Evolutionary conservation across 1,140 invertebrate species (phyloP).

Genomic region (Atta colombica): DNA sequence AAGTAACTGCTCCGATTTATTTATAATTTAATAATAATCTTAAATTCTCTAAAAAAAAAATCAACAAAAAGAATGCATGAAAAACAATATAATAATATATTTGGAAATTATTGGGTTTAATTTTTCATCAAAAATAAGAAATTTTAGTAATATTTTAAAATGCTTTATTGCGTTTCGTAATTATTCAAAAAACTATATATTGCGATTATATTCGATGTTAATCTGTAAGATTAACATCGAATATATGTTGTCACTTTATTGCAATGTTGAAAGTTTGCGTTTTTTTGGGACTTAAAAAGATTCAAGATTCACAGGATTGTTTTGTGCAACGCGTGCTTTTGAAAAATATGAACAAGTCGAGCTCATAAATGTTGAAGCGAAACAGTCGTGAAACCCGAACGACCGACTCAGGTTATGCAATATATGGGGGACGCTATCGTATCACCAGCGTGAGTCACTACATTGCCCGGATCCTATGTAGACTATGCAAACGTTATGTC

Average conservation of each 20-base stretch:
- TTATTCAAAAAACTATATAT: background rate
- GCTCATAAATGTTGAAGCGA: constrained; percentile 71
- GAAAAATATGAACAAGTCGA: constrained; percentile 38
- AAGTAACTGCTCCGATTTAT: background rate
- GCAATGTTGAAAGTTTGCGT: background rate
- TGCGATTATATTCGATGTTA: background rate
- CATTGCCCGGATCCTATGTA: constrained; percentile 75
- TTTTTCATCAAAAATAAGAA: background rate
- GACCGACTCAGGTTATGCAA: constrained; percentile 79
- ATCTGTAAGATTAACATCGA: background rate
- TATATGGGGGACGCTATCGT: constrained; percentile 78
- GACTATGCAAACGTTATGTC: constrained; percentile 39
- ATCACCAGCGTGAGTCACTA: constrained; percentile 79
- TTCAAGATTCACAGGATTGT: background rate
- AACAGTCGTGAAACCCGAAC: constrained; percentile 79
- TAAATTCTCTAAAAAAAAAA: background rate
- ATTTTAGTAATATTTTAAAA: background rate
- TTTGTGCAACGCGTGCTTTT: background rate
- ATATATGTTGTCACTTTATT: background rate
- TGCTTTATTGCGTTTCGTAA: background rate
- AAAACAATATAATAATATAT: background rate
- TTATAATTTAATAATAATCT: background rate
- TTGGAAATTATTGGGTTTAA: background rate
- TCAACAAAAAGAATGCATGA: background rate
- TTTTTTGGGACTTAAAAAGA: background rate